These are phyloP conservation scores for Phthorimaea operculella DNA, from an alignment of 1,140 invertebrate genomes.

Conservation along the genomic window DNA sequence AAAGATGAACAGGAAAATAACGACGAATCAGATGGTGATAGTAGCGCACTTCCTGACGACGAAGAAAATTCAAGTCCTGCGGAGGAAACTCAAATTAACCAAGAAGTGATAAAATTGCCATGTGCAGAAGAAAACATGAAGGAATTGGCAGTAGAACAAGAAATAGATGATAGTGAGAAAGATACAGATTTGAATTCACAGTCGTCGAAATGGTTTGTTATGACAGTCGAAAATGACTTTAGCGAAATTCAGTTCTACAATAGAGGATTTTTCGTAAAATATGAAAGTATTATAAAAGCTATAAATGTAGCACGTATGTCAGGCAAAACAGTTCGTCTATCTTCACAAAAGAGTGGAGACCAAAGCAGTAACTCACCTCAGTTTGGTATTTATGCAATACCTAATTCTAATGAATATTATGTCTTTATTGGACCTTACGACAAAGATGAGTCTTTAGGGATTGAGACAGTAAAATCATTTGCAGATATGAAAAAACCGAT, in stretches of 20 bases:
- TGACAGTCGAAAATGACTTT: slow-evolving; percentile 59
- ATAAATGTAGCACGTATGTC: slow-evolving; percentile 42
- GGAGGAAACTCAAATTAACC: too few relatives aligned
- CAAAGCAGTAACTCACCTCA: slow-evolving; percentile 24
- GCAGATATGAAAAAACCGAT: slow-evolving; percentile 13
- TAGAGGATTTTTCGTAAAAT: slow-evolving; percentile 56
- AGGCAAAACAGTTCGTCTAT: slow-evolving; percentile 51
- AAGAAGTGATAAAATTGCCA: too few relatives aligned
- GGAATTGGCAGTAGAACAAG: too few relatives aligned
- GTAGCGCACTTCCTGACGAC: too few relatives aligned
- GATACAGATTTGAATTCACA: neutral
- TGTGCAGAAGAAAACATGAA: too few relatives aligned
- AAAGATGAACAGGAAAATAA: too few relatives aligned
- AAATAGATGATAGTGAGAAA: too few relatives aligned
- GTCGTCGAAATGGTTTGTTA: slow-evolving; percentile 56
- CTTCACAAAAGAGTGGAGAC: slow-evolving; percentile 37
- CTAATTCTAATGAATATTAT: slow-evolving; percentile 34
- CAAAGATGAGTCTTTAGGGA: slow-evolving; percentile 43
- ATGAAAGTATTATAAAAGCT: slow-evolving; percentile 47
- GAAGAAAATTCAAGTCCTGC: too few relatives aligned
- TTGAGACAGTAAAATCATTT: slow-evolving; percentile 43
- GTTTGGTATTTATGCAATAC: slow-evolving; percentile 58
- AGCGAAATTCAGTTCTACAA: slow-evolving; percentile 49
- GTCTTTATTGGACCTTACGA: slow-evolving; percentile 59
- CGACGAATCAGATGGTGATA: too few relatives aligned